These are phyloP conservation scores for Crenichthys baileyi DNA, from an alignment of 2,797 vertebrate species.

Conservation along the genomic window DNA sequence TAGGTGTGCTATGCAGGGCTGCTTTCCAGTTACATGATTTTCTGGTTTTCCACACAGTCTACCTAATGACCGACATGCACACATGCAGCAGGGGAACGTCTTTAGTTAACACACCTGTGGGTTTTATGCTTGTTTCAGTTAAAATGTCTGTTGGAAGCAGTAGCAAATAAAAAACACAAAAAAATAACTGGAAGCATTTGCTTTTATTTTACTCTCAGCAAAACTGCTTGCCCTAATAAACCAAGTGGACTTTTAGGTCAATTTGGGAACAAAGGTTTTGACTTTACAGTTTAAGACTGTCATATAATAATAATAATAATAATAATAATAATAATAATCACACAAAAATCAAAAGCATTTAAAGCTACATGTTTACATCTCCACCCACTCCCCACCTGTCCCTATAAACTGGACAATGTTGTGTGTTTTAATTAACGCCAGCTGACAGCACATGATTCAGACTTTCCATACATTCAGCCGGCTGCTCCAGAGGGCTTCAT, in stretches of 20 bases:
- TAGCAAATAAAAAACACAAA: neutral
- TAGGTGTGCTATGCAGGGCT: neutral
- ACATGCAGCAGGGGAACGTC: neutral
- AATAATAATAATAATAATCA: too few species aligned
- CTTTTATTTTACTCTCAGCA: neutral
- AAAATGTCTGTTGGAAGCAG: too few species aligned
- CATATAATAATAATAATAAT: too few species aligned
- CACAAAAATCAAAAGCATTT: too few species aligned
- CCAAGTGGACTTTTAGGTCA: neutral
- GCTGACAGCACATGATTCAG: neutral
- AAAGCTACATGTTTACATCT: too few species aligned
- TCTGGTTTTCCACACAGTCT: neutral
- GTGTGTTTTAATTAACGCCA: neutral
- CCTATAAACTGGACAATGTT: neutral
- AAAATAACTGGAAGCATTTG: too few species aligned
- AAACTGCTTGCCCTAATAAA: neutral
- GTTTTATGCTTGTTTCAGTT: neutral
- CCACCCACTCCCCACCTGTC: neutral
- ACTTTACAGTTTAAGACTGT: too few species aligned
- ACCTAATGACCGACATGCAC: neutral
- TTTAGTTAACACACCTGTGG: neutral
- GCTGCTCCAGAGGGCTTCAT: too few species aligned
- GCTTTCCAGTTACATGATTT: neutral
- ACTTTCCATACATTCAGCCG: too few species aligned
- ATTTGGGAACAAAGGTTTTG: neutral